Evolutionary conservation across 1,140 invertebrate species (phyloP), one percentile per base, ranked within the genome.

Genomic region (Leptinotarsa texana): DNA sequence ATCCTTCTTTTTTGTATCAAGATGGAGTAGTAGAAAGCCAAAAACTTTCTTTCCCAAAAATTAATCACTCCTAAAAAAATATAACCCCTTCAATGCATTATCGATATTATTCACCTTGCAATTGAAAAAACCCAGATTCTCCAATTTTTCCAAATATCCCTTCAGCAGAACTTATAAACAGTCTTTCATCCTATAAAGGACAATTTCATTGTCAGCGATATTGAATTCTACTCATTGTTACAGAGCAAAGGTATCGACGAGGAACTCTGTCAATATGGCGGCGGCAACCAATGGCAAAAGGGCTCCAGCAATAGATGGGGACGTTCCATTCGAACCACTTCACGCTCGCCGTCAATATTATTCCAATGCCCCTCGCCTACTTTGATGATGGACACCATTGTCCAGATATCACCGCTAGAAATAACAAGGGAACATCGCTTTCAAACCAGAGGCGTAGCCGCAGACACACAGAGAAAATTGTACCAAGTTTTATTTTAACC

Each of bases 331-430:
- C 33, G 21, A 47, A 72, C 75, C 75, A 77, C 76, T 77, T 74
- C 69, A 77, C 57, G 15, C 27, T 63, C 63, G 24, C 33, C 76
- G 65, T 77, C 76, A 77, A 77, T 77, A 77, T 77, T 77, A 77
- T 77, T 74, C 49, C 73, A 74, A 63, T 72, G 73, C 73, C 73
- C 73, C 72, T 76, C 65, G 42, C 42, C 72, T 73, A 74, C 63
- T 67, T 65, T 49, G 47, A 74, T 51, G 70, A 69, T 51, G 48
- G n/a, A 63, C 70, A 48, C 73, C 67, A 75, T 78, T 78, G 76
- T 78, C 76, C 76, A 73, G 76, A 75, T 78, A 75, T 78, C 76
- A 78, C 66, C 70, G 74, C 67, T 78, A 70, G 61, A 73, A 78
- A 78, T 67, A 42, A 42, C 33, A 42, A 42, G 73, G 75, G 69